phyloP scores from a whole-genome alignment of 2,888 invertebrate species.

The Seira sanloemensis region DNA sequence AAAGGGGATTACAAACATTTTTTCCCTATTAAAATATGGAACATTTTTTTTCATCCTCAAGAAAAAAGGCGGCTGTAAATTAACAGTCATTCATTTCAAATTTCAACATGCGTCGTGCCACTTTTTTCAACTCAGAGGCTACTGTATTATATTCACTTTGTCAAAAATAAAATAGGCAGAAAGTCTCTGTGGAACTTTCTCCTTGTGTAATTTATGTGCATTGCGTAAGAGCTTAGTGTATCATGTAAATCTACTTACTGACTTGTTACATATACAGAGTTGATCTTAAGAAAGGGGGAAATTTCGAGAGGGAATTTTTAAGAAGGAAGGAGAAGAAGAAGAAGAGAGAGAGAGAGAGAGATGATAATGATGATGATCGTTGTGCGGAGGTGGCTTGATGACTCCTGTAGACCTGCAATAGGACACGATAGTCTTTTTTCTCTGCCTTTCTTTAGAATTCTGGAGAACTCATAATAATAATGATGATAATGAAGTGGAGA shows the following conservation, averaged over 20 bases:
- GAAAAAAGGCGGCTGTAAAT: constrained; percentile 25
- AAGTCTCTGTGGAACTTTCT: too few species aligned
- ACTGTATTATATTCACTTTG: constrained; percentile 20
- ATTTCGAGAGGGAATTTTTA: not conserved
- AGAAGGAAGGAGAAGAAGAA: not conserved
- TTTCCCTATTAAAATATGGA: not conserved
- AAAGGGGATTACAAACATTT: not conserved
- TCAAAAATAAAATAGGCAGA: too few species aligned
- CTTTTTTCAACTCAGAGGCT: not conserved
- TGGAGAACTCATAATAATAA: not conserved
- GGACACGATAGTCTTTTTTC: constrained; percentile 24
- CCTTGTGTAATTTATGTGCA: not conserved
- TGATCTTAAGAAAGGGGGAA: not conserved
- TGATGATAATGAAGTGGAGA: constrained; percentile 34
- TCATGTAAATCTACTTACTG: not conserved
- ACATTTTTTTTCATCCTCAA: not conserved
- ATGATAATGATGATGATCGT: constrained; percentile 18
- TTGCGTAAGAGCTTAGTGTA: not conserved
- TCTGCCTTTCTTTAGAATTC: too few species aligned
- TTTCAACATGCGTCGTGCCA: not conserved
- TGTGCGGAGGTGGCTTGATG: constrained; percentile 26
- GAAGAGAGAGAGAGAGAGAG: constrained; percentile 9
- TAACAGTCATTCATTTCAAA: constrained; percentile 23
- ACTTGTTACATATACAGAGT: not conserved
- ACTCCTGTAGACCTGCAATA: too few species aligned